Percentiles rank a stretch among this genome's conserved stretches.
Evolutionary conservation across 2,888 invertebrate species (phyloP).

Genomic region (Dexiosoma caninum): DNA sequence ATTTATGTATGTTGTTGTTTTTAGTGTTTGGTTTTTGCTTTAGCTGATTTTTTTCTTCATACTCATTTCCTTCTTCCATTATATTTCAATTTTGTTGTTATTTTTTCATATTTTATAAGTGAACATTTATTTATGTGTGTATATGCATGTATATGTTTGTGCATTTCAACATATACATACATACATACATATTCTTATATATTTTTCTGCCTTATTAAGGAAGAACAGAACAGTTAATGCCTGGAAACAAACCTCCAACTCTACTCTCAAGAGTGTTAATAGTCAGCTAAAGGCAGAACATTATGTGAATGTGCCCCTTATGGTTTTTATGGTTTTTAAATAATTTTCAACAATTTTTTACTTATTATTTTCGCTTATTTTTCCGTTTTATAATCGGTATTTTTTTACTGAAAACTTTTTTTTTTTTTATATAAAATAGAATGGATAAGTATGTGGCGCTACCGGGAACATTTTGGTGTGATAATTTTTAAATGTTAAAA

Average conservation of each 20-base stretch:
- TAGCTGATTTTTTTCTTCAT: background rate
- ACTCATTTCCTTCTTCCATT: constrained; percentile 15
- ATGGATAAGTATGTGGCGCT: constrained; percentile 39
- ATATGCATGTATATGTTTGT: too few relatives aligned
- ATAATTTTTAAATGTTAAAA: constrained; percentile 29
- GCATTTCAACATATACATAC: too few relatives aligned
- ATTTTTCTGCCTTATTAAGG: constrained; percentile 1
- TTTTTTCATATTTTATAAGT: background rate
- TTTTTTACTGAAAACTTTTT: background rate
- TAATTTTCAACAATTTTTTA: constrained; percentile 19
- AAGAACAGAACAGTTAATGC: background rate
- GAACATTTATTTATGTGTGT: background rate
- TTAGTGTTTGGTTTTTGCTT: background rate
- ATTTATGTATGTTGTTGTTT: background rate
- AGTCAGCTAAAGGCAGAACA: constrained; percentile 31
- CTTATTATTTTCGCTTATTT: background rate
- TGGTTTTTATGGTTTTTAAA: constrained; percentile 55
- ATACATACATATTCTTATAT: background rate
- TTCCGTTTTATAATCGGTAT: background rate
- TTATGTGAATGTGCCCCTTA: constrained; percentile 43
- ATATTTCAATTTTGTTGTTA: constrained; percentile 23
- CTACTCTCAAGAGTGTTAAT: constrained; percentile 44
- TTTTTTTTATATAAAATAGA: background rate
- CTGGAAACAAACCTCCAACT: constrained; percentile 12
- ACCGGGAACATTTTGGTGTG: constrained; percentile 34